Conservation (phyloP, 2,888 invertebrate genomes). For the Hofmannophila pseudospretella region DNA sequence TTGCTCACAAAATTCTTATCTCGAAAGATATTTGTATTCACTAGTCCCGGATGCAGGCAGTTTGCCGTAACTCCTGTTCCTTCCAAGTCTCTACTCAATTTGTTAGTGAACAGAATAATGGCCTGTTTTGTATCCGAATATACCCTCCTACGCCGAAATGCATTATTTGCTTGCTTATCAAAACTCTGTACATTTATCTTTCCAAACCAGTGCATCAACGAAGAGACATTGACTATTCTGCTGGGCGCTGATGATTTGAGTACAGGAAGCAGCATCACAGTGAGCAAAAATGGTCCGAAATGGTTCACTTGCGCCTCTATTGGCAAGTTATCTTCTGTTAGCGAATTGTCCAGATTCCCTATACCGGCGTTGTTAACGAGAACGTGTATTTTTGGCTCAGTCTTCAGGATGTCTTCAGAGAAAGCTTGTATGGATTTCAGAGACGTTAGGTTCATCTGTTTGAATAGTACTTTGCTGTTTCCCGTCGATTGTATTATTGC, state of each 20-base stretch:
- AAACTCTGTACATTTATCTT: slow-evolving; percentile 81
- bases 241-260: slow-evolving; percentile 83
- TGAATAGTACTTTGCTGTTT: slow-evolving; percentile 80
- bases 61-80: slow-evolving; percentile 84
- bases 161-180: slow-evolving; percentile 79
- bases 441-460: slow-evolving; percentile 84
- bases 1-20: slow-evolving; percentile 79
- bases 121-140: slow-evolving; percentile 87
- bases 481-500: slow-evolving; percentile 80
- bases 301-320: slow-evolving; percentile 92
- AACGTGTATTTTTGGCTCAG: slow-evolving; percentile 83
- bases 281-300: slow-evolving; percentile 92
- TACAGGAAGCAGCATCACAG: slow-evolving; percentile 87
- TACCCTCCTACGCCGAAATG: slow-evolving; percentile 56
- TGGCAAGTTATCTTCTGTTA: slow-evolving; percentile 88
- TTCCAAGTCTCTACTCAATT: slow-evolving; percentile 80
- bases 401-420: slow-evolving; percentile 83
- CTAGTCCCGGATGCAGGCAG: slow-evolving; percentile 88
- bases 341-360: slow-evolving; percentile 78
- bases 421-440: slow-evolving; percentile 86
- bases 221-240: slow-evolving; percentile 87
- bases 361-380: slow-evolving; percentile 92
- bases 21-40: slow-evolving; percentile 86
- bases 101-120: slow-evolving; percentile 83
- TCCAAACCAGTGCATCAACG: slow-evolving; percentile 82